Evolutionary conservation across 2,888 invertebrate genomes (phyloP), one percentile per base, ranked within the genome.

Genomic region (Teinopalpus imperialis): DNA sequence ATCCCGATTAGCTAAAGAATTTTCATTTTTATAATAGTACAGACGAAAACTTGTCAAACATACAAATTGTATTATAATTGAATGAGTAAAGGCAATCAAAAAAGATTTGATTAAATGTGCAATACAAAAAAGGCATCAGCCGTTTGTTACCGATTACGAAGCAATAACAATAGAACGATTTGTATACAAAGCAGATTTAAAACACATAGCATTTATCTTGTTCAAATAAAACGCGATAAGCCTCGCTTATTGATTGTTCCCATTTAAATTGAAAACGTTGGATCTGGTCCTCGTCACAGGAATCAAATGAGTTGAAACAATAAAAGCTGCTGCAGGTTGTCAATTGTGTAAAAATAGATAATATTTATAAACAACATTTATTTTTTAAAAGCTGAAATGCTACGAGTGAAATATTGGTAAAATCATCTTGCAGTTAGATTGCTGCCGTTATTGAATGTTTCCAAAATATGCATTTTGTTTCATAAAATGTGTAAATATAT

Each of bases 171-270:
- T 69, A 70, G 66, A 59, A 61, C 69, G 63, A 79, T 77, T 79
- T 78, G 74, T 77, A 70, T 66, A 66, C 65, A 63, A 61, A 63
- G 74, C 72, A 74, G 74, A 80, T 81, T 83, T 79, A 75, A 81
- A 81, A 80, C 73, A 74, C 72, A 73, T 73, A 63, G 62, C 67
- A 74, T 80, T 72, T 67, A 75, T 80, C 77, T 78, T 73, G 69
- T 74, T 69, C 68, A 65, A 65, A 67, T 67, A 80, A 79, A 79
- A 81, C 69, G 75, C 74, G 74, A 77, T 77, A 81, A 80, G 72
- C 77, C 66, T 53, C 60, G 69, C 66, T 74, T 81, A 81, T 83
- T 80, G 81, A 82, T 82, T 78, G 79, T 78, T 58, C 58, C 75
- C 69, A 74, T 81, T 82, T 76, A 76, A 81, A 81, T 77, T 79